Evolutionary conservation across 1,140 invertebrate genomes (phyloP).

Genomic region (Cotesia vestalis): DNA sequence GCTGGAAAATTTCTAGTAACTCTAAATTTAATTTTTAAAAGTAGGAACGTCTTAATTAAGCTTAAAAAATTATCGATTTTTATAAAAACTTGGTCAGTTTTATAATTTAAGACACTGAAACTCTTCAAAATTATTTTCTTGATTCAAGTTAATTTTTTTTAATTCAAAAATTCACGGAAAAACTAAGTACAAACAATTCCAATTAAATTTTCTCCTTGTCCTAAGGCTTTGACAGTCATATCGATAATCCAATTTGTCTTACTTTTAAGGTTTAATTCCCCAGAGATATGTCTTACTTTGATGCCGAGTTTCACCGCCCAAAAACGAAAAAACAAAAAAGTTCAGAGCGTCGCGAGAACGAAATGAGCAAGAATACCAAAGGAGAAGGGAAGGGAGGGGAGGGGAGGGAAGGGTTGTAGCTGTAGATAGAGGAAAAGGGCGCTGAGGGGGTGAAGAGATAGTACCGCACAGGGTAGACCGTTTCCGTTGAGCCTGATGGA

Average conservation of each 20-base stretch:
- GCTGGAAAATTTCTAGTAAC: too few relatives aligned
- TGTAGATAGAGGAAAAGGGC: not conserved
- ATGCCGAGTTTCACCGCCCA: too few relatives aligned
- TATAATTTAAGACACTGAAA: too few relatives aligned
- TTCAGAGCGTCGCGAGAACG: constrained; percentile 1
- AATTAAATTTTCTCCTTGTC: not conserved
- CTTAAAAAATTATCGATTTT: too few relatives aligned
- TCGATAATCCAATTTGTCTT: constrained; percentile 30
- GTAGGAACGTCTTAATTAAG: too few relatives aligned
- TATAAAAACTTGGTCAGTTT: too few relatives aligned
- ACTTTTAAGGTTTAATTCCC: constrained; percentile 13
- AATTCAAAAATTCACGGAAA: too few relatives aligned
- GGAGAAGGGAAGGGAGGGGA: not conserved
- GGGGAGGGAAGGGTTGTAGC: constrained; percentile 37
- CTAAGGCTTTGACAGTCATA: constrained; percentile 17
- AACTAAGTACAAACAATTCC: too few relatives aligned
- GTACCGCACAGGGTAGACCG: constrained; percentile 44
- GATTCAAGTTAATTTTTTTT: too few relatives aligned
- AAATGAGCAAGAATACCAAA: not conserved
- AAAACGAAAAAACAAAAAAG: constrained; percentile 39
- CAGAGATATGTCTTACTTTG: not conserved
- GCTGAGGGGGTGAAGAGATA: constrained; percentile 24
- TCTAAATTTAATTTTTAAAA: too few relatives aligned
- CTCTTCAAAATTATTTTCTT: too few relatives aligned
- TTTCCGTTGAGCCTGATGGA: constrained; percentile 62